Base-by-base conservation (phyloP, 2,113 vertebrate species). In the Amphiprion ocellaris region DNA sequence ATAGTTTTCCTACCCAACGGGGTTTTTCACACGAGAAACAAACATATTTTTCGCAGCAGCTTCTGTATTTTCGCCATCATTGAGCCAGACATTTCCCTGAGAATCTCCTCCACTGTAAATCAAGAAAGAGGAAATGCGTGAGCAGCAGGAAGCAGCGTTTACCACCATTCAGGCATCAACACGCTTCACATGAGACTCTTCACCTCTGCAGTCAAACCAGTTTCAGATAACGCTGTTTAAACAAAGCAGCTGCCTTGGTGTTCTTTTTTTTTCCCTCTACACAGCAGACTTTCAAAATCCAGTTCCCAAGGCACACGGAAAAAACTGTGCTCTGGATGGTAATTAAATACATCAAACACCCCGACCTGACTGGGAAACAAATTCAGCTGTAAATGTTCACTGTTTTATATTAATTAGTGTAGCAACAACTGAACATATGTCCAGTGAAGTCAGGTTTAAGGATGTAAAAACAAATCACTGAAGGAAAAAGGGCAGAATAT, bases 151-250 rank as follows among this genome's bases (percentile, higher is more conserved):
- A 17, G 24, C 55, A 8, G 21, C 44, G 39, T 61, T 79, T 47
- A 41, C 19, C 17, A 9, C 10, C 41, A 14, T 6, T 14, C 41
- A 12, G 41, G 2, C 11, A 21, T 52, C 6, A 19, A 44, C 30
- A 23, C 10, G 24, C 58, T 69, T 63, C 17, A 79, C 46, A 60
- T 21, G n/a, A 60, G 33, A 37, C 33, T 8, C 49, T 66, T 46
- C 28, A 1, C 9, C n/a, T 62, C n/a, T 44, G 66, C 33, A 66
- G 84, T 74, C 64, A 82, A 82, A 77, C 75, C 47, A 37, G 70
- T 84, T 81, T 63, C 19, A 55, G 49, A 61, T 53, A 65, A 66
- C 47, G 9, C 3, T 67, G 66, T 84, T 81, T 60, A 75, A 81
- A 81, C 65, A 81, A 58, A 67, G 41, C 44, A 17, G 9, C 16